Conservation (phyloP, 2,888 invertebrate species). For the Unio delphinus region DNA sequence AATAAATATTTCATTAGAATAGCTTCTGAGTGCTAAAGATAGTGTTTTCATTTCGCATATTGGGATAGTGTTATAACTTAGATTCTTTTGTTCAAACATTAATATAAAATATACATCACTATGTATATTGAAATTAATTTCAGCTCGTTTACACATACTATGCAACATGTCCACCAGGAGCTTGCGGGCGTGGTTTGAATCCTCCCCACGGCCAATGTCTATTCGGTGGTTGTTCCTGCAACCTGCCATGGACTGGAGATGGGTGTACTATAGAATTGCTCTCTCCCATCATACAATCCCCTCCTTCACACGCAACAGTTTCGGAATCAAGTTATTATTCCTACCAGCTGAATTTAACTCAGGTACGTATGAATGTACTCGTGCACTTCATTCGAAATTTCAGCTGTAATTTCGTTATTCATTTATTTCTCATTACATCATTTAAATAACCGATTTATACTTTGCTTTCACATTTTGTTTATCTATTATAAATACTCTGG, state of each 20-base stretch:
- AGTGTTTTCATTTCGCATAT: too few species aligned
- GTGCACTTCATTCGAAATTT: too few species aligned
- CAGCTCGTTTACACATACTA: slow-evolving; percentile 32
- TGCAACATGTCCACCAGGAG: slow-evolving; percentile 32
- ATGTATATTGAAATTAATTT: background rate
- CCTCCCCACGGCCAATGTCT: slow-evolving; percentile 39
- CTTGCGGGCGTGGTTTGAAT: slow-evolving; percentile 28
- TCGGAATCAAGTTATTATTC: slow-evolving; percentile 3
- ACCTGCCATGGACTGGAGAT: slow-evolving; percentile 40
- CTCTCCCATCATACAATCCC: slow-evolving; percentile 13
- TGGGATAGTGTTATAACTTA: too few species aligned
- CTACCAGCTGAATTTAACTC: slow-evolving; percentile 5
- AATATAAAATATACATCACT: too few species aligned
- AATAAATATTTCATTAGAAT: too few species aligned
- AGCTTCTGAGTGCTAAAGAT: too few species aligned
- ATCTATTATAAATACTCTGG: too few species aligned
- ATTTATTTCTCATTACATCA: too few species aligned
- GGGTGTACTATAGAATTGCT: slow-evolving; percentile 29
- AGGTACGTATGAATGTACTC: background rate
- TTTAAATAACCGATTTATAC: too few species aligned
- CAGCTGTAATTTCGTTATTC: too few species aligned
- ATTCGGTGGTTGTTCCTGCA: slow-evolving; percentile 41
- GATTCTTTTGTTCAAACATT: background rate
- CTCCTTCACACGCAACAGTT: slow-evolving; percentile 2
- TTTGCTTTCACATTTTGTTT: too few species aligned